phyloP scores from a whole-genome alignment of 2,113 vertebrate species.

The Lathamus discolor region DNA sequence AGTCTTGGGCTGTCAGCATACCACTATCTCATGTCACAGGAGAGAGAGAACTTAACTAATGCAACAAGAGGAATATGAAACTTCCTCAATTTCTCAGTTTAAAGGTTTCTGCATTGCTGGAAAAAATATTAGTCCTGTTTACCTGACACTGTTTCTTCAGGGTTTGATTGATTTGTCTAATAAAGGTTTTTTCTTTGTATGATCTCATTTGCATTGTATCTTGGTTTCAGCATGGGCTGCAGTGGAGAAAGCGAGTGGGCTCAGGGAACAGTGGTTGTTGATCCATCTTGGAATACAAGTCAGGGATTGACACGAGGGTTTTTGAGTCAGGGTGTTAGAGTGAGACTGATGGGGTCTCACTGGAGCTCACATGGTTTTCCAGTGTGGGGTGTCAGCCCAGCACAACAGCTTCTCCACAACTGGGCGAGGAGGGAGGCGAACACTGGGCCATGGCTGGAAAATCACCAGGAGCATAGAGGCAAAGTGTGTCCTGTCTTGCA shows the following conservation, averaged over 20 bases:
- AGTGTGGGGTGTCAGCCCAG: background rate
- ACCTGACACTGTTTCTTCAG: slow-evolving; percentile 44
- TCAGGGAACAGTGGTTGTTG: background rate
- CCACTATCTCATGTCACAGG: background rate
- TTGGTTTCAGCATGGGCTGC: background rate
- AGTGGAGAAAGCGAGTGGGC: background rate
- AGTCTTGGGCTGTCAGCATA: background rate
- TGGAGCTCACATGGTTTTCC: background rate
- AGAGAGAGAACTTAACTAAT: background rate
- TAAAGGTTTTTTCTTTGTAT: slow-evolving; percentile 65
- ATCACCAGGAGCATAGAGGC: background rate
- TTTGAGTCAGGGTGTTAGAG: background rate
- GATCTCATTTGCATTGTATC: background rate
- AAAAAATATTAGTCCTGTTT: slow-evolving; percentile 13
- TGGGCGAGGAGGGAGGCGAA: background rate
- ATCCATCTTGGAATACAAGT: background rate
- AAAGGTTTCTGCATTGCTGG: slow-evolving; percentile 49
- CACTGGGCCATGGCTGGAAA: background rate
- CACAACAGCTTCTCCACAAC: background rate
- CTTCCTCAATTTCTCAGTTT: background rate
- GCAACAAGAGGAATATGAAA: background rate
- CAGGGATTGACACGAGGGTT: background rate
- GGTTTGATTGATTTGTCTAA: slow-evolving; percentile 51
- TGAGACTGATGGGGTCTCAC: background rate
- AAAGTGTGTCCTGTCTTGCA: background rate